Evolutionary conservation across 2,113 vertebrate genomes (phyloP).

Genomic region (Pungitius pungitius): DNA sequence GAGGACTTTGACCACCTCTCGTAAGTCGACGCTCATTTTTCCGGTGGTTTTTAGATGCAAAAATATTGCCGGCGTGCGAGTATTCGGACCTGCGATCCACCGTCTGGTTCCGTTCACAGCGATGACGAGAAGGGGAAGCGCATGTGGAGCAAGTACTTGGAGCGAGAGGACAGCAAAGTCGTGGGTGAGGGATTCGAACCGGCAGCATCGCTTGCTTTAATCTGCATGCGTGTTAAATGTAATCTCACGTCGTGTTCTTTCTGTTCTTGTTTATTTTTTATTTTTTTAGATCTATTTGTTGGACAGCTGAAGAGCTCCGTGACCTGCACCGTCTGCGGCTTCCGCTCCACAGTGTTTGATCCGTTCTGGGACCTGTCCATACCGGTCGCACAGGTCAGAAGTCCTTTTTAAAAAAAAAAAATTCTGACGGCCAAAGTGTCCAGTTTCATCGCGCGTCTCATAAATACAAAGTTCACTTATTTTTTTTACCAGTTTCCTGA

Average conservation of each 20-base stretch:
- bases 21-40: constrained; percentile 78
- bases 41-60: not conserved
- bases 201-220: not conserved
- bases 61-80: no score
- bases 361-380: constrained; percentile 98
- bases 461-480: not conserved
- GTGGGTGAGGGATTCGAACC: constrained; percentile 80
- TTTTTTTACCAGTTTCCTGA: constrained; percentile 15
- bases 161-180: constrained; percentile 94
- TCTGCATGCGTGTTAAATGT: not conserved
- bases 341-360: constrained; percentile 93
- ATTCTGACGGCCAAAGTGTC: not conserved
- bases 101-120: constrained; percentile 68
- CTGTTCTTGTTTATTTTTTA: not conserved
- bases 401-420: no score
- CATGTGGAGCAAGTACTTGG: constrained; percentile 95
- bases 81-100: not conserved
- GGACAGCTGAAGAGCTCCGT: constrained; percentile 97
- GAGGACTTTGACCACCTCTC: constrained; percentile 90
- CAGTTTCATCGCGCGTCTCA: no score
- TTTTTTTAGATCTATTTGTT: constrained; percentile 89
- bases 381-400: constrained; percentile 91
- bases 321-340: constrained; percentile 91
- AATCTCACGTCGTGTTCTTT: not conserved
- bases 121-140: constrained; percentile 91